A percentile compares a stretch with the other conserved stretches of the same genome.
These are phyloP conservation scores for Enoplosus armatus DNA, from an alignment of 2,797 vertebrate species.

Conservation along the genomic window DNA sequence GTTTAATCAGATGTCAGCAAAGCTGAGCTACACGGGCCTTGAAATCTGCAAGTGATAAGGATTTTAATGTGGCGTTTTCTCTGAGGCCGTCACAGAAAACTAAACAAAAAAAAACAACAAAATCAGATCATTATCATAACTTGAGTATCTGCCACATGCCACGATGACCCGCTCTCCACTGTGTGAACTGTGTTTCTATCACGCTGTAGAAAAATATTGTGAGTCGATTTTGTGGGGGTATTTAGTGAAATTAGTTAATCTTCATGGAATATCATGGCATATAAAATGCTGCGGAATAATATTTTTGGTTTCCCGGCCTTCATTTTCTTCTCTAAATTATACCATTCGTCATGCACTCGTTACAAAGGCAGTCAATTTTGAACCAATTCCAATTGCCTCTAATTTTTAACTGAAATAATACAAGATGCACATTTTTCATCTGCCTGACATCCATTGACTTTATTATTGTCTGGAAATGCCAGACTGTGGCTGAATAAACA, in stretches of 20 bases:
- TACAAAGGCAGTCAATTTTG: constrained; percentile 85
- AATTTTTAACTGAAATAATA: constrained; percentile 82
- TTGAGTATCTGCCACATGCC: constrained; percentile 13
- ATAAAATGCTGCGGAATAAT: constrained; percentile 79
- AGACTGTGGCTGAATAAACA: constrained; percentile 73
- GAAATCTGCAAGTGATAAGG: constrained; percentile 47
- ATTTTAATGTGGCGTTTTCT: constrained; percentile 38
- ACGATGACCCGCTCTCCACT: constrained; percentile 45
- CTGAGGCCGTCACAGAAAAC: constrained; percentile 11
- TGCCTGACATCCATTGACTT: constrained; percentile 77
- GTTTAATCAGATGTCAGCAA: constrained; percentile 59
- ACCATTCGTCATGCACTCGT: constrained; percentile 86
- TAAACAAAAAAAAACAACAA: constrained; percentile 7
- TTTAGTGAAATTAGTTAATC: constrained; percentile 82
- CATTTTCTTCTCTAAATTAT: constrained; percentile 84
- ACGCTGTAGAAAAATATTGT: constrained; percentile 61
- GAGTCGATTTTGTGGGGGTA: constrained; percentile 73
- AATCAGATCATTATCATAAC: constrained; percentile 40
- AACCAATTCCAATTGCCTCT: constrained; percentile 84
- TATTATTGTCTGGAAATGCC: constrained; percentile 78
- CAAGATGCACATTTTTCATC: constrained; percentile 82
- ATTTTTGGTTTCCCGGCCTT: constrained; percentile 81
- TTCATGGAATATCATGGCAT: constrained; percentile 78
- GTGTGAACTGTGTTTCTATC: constrained; percentile 26
- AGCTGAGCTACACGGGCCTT: constrained; percentile 31